These are phyloP conservation scores for Tryphoninae sp. DNA, from an alignment of 2,888 invertebrate species.

Conservation along the genomic window DNA sequence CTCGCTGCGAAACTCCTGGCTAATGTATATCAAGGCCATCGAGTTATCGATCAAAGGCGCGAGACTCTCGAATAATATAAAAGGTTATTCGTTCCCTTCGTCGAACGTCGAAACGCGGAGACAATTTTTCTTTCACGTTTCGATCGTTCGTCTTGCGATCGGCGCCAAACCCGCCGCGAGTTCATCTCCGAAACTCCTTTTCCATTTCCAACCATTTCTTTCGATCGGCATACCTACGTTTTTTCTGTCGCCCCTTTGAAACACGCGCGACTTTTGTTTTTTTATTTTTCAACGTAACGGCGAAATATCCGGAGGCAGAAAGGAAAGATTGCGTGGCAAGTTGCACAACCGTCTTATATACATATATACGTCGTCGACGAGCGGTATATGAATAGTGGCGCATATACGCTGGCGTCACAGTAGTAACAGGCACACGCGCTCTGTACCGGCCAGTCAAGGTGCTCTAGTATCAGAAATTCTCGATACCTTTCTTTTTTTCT, in stretches of 20 bases:
- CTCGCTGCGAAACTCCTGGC: conserved; percentile 68
- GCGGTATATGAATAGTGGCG: background rate
- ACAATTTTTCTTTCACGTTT: too few species aligned
- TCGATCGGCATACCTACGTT: background rate
- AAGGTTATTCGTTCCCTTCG: background rate
- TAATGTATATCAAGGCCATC: conserved; percentile 74
- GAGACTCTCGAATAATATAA: conserved; percentile 64
- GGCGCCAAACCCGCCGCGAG: too few species aligned
- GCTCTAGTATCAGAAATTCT: conserved; percentile 58
- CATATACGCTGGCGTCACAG: conserved; percentile 20
- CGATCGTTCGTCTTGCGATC: too few species aligned
- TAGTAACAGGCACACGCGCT: conserved; percentile 28
- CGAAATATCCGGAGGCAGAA: conserved; percentile 3
- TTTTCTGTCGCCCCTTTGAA: background rate
- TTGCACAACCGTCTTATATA: conserved; percentile 22
- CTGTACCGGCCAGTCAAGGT: conserved; percentile 52
- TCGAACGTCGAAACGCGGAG: too few species aligned
- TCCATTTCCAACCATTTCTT: background rate
- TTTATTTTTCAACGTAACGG: background rate
- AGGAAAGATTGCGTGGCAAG: conserved; percentile 22
- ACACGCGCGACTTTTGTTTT: background rate
- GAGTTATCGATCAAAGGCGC: conserved; percentile 74
- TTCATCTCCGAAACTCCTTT: background rate
- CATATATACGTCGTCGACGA: conserved; percentile 3
- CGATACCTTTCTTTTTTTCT: conserved; percentile 26